Conservation (phyloP, 2,888 invertebrate genomes). For the Fragum sueziense region DNA sequence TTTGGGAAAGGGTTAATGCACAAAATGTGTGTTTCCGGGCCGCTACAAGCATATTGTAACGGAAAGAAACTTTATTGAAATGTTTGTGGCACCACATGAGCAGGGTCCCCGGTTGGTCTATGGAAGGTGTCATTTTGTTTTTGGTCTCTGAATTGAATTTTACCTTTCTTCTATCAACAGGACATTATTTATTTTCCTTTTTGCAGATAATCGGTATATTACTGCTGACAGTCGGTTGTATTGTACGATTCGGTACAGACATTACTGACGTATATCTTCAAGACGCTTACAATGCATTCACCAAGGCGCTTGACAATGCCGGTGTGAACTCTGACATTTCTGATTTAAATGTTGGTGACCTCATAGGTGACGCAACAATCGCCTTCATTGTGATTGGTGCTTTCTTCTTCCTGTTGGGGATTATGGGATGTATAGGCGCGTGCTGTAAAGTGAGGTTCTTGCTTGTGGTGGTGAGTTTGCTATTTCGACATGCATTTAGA, state of each 20-base stretch:
- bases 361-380: constrained; percentile 67
- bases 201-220: constrained; percentile 47
- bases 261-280: constrained; percentile 46
- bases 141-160: too few relatives aligned
- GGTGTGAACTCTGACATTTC: constrained; percentile 37
- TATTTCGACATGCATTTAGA: not conserved
- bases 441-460: constrained; percentile 70
- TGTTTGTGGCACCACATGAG: too few relatives aligned
- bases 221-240: constrained; percentile 42
- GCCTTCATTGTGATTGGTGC: constrained; percentile 75
- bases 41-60: not conserved
- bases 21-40: too few relatives aligned
- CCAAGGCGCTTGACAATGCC: constrained; percentile 39
- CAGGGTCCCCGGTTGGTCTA: too few relatives aligned
- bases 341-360: constrained; percentile 68
- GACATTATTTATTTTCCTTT: not conserved
- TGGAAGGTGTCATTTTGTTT: not conserved
- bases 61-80: not conserved
- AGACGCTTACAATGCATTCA: constrained; percentile 51
- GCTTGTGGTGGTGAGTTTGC: constrained; percentile 68
- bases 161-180: too few relatives aligned
- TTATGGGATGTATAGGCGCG: constrained; percentile 74
- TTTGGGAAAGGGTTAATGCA: too few relatives aligned
- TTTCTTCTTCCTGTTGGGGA: constrained; percentile 71
- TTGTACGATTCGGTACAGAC: constrained; percentile 53